Evolutionary conservation across 2,113 vertebrate species (phyloP).

Genomic region (Choloepus hoffmanni): DNA sequence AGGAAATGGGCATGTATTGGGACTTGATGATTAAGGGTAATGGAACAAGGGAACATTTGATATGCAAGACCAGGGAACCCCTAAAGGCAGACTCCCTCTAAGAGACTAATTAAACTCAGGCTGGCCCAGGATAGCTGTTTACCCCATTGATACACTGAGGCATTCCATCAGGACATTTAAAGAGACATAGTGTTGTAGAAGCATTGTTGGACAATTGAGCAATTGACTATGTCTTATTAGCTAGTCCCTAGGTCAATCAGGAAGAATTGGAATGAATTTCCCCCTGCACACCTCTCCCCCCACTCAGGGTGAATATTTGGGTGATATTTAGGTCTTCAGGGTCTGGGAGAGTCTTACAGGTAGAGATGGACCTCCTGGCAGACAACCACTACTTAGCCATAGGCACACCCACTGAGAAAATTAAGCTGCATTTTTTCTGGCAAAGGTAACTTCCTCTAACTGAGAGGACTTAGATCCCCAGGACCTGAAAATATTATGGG

Average conservation of each 20-base stretch:
- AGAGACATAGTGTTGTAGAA: neutral
- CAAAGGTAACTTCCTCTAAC: neutral
- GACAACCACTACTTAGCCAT: neutral
- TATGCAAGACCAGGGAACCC: neutral
- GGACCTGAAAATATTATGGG: neutral
- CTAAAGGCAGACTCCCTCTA: neutral
- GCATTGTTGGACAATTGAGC: neutral
- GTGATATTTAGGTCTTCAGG: neutral
- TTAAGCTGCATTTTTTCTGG: neutral
- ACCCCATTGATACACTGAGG: neutral
- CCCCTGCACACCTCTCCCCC: neutral
- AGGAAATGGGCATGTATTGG: neutral
- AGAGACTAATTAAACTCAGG: neutral
- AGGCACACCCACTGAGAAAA: neutral
- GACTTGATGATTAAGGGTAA: neutral
- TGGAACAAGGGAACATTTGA: neutral
- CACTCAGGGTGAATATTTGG: neutral
- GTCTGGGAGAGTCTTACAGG: neutral
- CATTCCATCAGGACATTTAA: neutral
- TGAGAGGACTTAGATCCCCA: neutral
- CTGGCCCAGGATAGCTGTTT: neutral
- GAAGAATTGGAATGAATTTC: constrained; percentile 23
- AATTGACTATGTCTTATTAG: neutral
- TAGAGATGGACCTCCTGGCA: neutral
- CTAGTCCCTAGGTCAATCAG: neutral